Evolutionary conservation across 2,888 invertebrate genomes (phyloP).

Genomic region (Dicroscelio sp.): DNA sequence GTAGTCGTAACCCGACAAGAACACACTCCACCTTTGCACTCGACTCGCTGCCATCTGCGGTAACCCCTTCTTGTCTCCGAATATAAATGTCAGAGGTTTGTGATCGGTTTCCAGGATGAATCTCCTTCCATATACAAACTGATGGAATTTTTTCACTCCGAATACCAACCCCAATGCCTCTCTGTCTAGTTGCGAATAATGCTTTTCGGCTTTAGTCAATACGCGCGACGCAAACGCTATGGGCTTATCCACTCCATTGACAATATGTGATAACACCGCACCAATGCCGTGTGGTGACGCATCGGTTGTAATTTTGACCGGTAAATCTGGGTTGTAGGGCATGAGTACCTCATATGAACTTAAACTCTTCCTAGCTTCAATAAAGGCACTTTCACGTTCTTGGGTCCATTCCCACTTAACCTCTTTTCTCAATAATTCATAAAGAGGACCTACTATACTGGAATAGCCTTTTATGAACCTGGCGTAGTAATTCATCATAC

Average conservation of each 20-base stretch:
- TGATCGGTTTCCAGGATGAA: neutral
- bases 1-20: conserved; percentile 77
- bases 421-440: neutral
- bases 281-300: conserved; percentile 85
- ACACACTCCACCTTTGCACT: conserved; percentile 65
- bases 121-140: neutral
- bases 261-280: conserved; percentile 84
- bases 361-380: conserved; percentile 29
- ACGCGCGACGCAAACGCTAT: conserved; percentile 87
- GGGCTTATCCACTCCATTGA: conserved; percentile 86
- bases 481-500: conserved; percentile 53
- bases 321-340: conserved; percentile 70
- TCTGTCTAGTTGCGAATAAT: conserved; percentile 81
- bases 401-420: conserved; percentile 16
- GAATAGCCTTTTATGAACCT: conserved; percentile 31
- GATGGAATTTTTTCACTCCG: conserved; percentile 22
- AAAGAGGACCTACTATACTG: conserved; percentile 13
- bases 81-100: conserved; percentile 74
- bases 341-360: conserved; percentile 26
- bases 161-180: conserved; percentile 55
- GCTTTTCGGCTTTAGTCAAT: conserved; percentile 79
- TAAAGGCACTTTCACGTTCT: conserved; percentile 9
- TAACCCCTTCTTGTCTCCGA: conserved; percentile 78
- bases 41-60: conserved; percentile 80
- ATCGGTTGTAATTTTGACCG: conserved; percentile 65